Percentiles rank a stretch among this genome's conserved stretches.
phyloP scores from a whole-genome alignment of 2,113 vertebrate species.

The Himantopus leucocephalus region DNA sequence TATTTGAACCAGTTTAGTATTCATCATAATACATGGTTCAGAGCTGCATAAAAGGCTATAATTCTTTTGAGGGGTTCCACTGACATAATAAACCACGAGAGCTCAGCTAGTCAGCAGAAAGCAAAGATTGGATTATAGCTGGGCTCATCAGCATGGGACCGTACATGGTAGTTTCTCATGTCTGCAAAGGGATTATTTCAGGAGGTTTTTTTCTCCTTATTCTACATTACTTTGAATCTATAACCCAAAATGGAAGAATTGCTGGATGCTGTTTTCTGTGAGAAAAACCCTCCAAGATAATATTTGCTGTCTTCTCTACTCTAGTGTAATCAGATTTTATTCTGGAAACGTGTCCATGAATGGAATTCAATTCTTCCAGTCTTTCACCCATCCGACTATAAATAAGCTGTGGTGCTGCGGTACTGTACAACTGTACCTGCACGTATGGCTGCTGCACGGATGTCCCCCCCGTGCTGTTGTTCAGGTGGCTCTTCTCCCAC shows the following conservation, averaged over 20 bases:
- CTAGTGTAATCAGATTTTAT: not conserved
- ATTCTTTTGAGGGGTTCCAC: slow-evolving; percentile 77
- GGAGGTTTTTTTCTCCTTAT: not conserved
- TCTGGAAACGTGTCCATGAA: not conserved
- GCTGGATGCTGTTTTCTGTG: not conserved
- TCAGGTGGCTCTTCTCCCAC: not conserved
- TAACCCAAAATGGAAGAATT: not conserved
- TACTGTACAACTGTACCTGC: not conserved
- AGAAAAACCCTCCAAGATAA: not conserved
- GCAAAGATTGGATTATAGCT: slow-evolving; percentile 59
- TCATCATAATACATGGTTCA: slow-evolving; percentile 72
- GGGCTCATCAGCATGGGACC: slow-evolving; percentile 33
- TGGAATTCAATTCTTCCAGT: not conserved
- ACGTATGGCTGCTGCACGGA: fast-evolving
- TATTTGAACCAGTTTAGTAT: slow-evolving; percentile 60
- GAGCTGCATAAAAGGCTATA: slow-evolving; percentile 75
- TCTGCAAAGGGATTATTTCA: slow-evolving; percentile 9
- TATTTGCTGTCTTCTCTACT: not conserved
- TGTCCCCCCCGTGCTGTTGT: not conserved
- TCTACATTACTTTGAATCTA: not conserved
- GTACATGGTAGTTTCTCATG: slow-evolving; percentile 38
- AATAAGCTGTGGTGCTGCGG: not conserved
- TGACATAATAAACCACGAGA: slow-evolving; percentile 76
- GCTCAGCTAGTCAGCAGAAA: slow-evolving; percentile 72
- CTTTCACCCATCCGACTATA: not conserved